Evolutionary conservation across 1,140 invertebrate genomes (phyloP).

Genomic region (Bombus fervidus): DNA sequence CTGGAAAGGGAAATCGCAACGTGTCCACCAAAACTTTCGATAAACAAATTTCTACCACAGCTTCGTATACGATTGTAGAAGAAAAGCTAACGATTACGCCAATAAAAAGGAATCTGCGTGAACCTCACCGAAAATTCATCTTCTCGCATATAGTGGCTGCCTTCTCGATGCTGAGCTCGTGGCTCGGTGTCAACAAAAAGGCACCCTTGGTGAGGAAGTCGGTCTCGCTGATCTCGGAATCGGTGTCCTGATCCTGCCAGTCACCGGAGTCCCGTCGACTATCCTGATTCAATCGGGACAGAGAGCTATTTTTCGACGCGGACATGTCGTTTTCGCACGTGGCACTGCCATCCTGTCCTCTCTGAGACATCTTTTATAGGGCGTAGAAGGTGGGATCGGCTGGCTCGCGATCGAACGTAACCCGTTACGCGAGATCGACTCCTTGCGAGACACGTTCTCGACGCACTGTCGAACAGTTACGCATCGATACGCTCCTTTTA

Average conservation of each 20-base stretch:
- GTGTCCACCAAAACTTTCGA: no score
- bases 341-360: slow-evolving; percentile 70
- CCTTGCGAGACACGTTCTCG: slow-evolving; percentile 53
- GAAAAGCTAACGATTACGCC: no score
- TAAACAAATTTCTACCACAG: no score
- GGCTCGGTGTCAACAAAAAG: slow-evolving; percentile 92
- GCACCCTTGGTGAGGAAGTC: slow-evolving; percentile 85
- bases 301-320: slow-evolving; percentile 76
- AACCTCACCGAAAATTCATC: slow-evolving; percentile 87
- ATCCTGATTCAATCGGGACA: slow-evolving; percentile 75
- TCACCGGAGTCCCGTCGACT: slow-evolving; percentile 56
- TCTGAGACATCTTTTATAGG: slow-evolving; percentile 79
- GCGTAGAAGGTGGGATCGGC: slow-evolving; percentile 48
- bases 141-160: slow-evolving; percentile 93
- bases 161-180: slow-evolving; percentile 92
- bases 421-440: slow-evolving; percentile 65
- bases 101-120: neutral
- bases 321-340: slow-evolving; percentile 77
- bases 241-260: slow-evolving; percentile 77
- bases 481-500: slow-evolving; percentile 74
- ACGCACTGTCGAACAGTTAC: slow-evolving; percentile 68
- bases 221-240: slow-evolving; percentile 78
- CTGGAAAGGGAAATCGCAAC: no score
- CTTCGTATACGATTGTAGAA: no score
- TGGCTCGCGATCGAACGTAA: slow-evolving; percentile 45